Base-by-base conservation (phyloP, 64 coral and sea anemone genomes). In the Montipora capricornis region DNA sequence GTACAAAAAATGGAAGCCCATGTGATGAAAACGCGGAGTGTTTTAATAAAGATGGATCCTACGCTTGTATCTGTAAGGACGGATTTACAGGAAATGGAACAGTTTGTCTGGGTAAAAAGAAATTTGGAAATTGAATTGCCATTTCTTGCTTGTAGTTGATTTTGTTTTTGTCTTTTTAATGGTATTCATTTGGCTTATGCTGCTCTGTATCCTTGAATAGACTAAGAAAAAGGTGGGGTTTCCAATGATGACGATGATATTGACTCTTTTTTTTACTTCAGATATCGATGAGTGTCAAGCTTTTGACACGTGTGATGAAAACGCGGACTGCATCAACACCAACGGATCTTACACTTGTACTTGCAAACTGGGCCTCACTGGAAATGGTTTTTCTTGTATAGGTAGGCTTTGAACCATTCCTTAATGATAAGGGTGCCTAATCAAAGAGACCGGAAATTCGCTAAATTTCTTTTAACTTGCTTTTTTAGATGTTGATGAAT, bases 261-360 rank as follows among this genome's bases (percentile, higher is more conserved):
- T 37, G 29, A 37, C 29, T 37, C 29, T 37, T 57, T 0, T 8
- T 57, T 57, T 57, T n/a, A 8, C 53, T 57, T 6, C 53, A 57
- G 53, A 57, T 11, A 57, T 57, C 53, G 20, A 92, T 46, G 90
- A 92, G 50, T 92, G 80, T 15, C 6, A 20, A 14, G 44, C 7
- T 16, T 22, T 67, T 1, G 53, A 75, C 8, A 24, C 53, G 1
- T 96, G 95, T 19, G 91, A 94, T 78, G 22, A 57, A 68, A 93
- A 96, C 79, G 92, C 91, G 4, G 80, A 75, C 5, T 96, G 95
- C n/a, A 70, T 76, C 9, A 96, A 96, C 44, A 96, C 79, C 26
- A 46, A 78, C 29, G 95, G 95, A 1, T 96, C 95, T 17, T 96
- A 94, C 64, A 71, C 67, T 20, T 96, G 95, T 68, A 16, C 47